Conservation (phyloP, 92 coral and sea anemone genomes). For the Micromussa lordhowensis region DNA sequence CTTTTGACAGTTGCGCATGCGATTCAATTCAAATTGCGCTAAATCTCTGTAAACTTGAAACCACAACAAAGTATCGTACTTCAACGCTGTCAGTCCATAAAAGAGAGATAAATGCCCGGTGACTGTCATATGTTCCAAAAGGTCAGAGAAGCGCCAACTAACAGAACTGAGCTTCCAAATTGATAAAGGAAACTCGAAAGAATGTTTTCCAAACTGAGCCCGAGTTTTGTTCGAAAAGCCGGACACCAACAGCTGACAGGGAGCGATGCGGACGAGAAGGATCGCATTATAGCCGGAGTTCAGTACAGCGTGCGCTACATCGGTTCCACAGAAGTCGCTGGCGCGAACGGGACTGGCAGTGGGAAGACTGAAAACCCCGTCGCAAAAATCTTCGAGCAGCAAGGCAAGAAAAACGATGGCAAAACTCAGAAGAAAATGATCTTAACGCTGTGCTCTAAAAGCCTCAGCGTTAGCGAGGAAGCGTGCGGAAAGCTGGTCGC, state of each 20-base stretch:
- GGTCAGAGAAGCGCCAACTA: background rate
- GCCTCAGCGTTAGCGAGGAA: slow-evolving; percentile 76
- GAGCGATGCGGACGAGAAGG: slow-evolving; percentile 90
- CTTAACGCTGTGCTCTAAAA: slow-evolving; percentile 80
- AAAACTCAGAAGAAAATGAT: slow-evolving; percentile 75
- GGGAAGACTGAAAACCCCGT: slow-evolving; percentile 91
- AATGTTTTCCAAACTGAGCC: slow-evolving; percentile 76
- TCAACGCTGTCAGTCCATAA: slow-evolving; percentile 5
- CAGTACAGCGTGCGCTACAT: slow-evolving; percentile 81
- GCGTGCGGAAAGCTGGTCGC: slow-evolving; percentile 70
- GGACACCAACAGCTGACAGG: slow-evolving; percentile 87
- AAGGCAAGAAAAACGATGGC: slow-evolving; percentile 60
- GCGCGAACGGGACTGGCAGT: slow-evolving; percentile 82
- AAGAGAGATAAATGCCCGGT: background rate
- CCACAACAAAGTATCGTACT: background rate
- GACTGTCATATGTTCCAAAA: background rate
- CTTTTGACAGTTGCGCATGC: slow-evolving; percentile 20
- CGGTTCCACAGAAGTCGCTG: slow-evolving; percentile 84
- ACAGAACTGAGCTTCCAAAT: background rate
- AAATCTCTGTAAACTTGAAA: background rate
- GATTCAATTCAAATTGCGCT: background rate
- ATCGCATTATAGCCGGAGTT: slow-evolving; percentile 82
- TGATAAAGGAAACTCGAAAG: background rate
- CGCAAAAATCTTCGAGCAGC: slow-evolving; percentile 72
- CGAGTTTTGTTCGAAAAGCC: slow-evolving; percentile 60